Evolutionary conservation across 1,140 invertebrate genomes (phyloP), one percentile per base, ranked within the genome.

Genomic region (Formica selysi): DNA sequence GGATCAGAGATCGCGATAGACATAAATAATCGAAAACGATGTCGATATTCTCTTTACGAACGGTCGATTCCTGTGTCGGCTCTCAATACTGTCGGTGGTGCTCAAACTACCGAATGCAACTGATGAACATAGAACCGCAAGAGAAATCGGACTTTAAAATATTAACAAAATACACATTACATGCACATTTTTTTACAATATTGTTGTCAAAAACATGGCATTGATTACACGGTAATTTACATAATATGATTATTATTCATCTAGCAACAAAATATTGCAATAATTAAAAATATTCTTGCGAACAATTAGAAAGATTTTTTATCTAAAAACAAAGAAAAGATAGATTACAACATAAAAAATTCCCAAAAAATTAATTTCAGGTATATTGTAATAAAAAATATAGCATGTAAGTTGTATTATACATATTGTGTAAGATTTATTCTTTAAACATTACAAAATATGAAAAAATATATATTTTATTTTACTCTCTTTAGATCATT

Each of bases 21-120:
- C 48, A 79, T 73, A 88, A 84, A 88, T 61, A 71, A 74, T 48
- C 57, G 51, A 32, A 59, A 87, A 76, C 81, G 62, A 71, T 67
- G 61, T 85, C 59, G 73, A 54, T 59, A 84, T 78, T 89, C 76
- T 89, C 57, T 64, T 51, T n/a, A 5, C 26, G 1, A 84, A 32
- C 38, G 36, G 16, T 32, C 44, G 38, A 44, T 36, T 65, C 44
- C 3, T 38, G 10, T 19, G 22, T 74, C 22, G 11, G 59, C 57
- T 76, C 8, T 62, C 36, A 36, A 76, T 79, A 4, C 26, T n/a
- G 8, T 38, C 32, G 26, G n/a, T 51, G 13, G 6, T 54, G 16
- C 41, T 67, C 22, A 38, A 57, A 32, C n/a, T 38, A 41, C 22
- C 16, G 13, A 44, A 26, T n/a, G 7, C 38, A 8, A 38, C 26